Conservation (phyloP, 2,797 vertebrate genomes). For the Muraenolepis orangiensis region DNA sequence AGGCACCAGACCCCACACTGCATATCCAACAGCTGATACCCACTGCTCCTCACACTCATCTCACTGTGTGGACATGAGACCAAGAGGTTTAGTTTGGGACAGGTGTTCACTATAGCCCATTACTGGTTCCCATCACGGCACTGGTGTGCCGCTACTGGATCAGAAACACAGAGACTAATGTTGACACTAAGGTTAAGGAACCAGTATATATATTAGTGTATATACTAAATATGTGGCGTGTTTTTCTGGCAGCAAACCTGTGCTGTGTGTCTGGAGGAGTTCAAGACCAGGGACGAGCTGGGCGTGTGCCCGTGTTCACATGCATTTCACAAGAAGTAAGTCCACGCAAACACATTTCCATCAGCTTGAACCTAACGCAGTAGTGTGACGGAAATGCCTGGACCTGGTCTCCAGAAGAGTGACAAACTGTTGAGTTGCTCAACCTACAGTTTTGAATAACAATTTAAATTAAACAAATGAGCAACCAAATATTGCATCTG, state of each 20-base stretch:
- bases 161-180: neutral
- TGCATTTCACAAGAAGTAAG: slow-evolving; percentile 87
- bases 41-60: no score
- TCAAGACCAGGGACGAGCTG: slow-evolving; percentile 80
- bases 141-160: neutral
- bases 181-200: neutral
- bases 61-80: no score
- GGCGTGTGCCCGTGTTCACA: slow-evolving; percentile 82
- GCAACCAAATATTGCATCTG: neutral
- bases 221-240: slow-evolving; percentile 7
- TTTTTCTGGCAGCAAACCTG: slow-evolving; percentile 77
- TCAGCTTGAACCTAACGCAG: neutral
- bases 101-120: no score
- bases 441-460: neutral
- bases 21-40: no score
- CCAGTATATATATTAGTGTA: no score
- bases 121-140: no score
- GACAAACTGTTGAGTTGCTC: neutral
- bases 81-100: no score
- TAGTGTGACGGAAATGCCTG: neutral
- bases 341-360: slow-evolving; percentile 5
- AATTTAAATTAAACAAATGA: neutral
- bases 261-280: slow-evolving; percentile 82
- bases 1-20: no score
- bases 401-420: neutral